Evolutionary conservation across 2,888 invertebrate species (phyloP).

Genomic region (Holacanthella duospinosa): DNA sequence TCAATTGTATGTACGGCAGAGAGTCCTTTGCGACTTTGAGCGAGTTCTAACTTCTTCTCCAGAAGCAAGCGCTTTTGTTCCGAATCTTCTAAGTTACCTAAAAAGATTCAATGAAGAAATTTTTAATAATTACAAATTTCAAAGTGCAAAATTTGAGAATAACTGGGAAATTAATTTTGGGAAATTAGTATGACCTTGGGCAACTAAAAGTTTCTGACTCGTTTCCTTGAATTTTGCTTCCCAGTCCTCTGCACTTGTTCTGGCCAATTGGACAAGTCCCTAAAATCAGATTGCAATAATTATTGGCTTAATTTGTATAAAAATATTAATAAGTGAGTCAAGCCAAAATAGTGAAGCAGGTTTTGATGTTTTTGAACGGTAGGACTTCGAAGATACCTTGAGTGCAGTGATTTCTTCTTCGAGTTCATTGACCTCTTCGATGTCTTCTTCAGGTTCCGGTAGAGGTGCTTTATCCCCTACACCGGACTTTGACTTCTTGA

Average conservation of each 20-base stretch:
- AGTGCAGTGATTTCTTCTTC: constrained; percentile 37
- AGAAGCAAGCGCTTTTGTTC: constrained; percentile 64
- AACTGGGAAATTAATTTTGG: too few species aligned
- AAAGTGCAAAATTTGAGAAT: not conserved
- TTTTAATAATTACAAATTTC: too few species aligned
- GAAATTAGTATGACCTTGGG: too few species aligned
- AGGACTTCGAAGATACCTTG: too few species aligned
- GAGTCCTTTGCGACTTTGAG: constrained; percentile 45
- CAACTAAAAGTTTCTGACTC: constrained; percentile 46
- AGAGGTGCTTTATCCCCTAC: constrained; percentile 14
- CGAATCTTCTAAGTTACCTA: constrained; percentile 55
- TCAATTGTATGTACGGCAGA: constrained; percentile 29
- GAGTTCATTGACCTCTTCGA: constrained; percentile 31
- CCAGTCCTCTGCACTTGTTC: constrained; percentile 63
- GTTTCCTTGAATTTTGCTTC: constrained; percentile 47
- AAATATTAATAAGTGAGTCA: too few species aligned
- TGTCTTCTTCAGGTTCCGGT: constrained; percentile 17
- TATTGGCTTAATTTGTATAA: not conserved
- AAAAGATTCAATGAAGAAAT: not conserved
- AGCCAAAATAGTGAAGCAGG: too few species aligned
- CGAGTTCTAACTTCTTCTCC: constrained; percentile 64
- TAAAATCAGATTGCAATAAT: not conserved
- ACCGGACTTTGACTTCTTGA: constrained; percentile 35
- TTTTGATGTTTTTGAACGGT: too few species aligned
- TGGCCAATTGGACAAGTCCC: constrained; percentile 34